phyloP scores from a whole-genome alignment of 2,888 invertebrate genomes.

The Allolobophora icterica region DNA sequence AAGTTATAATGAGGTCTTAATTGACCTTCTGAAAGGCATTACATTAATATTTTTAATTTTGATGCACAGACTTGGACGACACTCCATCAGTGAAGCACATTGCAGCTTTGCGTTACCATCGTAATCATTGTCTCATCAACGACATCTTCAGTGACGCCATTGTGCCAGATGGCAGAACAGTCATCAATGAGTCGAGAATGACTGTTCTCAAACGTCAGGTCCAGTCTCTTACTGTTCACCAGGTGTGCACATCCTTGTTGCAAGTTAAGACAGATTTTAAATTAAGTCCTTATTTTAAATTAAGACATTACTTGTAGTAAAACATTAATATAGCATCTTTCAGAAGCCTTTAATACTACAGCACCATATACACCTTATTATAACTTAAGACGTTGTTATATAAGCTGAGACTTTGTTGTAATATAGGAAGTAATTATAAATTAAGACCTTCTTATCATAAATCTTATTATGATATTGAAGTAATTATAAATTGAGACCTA shows the following conservation, averaged over 20 bases:
- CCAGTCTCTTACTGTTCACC: slow-evolving; percentile 90
- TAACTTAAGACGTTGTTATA: too few relatives aligned
- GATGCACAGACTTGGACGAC: slow-evolving; percentile 76
- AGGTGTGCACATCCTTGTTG: slow-evolving; percentile 44
- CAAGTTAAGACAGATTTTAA: background rate
- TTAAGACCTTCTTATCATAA: too few relatives aligned
- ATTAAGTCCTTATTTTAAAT: background rate
- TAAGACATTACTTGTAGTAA: too few relatives aligned
- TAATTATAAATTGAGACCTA: too few relatives aligned
- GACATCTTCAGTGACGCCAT: slow-evolving; percentile 96
- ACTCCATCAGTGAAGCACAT: slow-evolving; percentile 93
- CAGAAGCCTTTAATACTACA: too few relatives aligned
- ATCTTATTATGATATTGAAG: too few relatives aligned
- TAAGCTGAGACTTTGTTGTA: too few relatives aligned
- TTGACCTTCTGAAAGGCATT: too few relatives aligned
- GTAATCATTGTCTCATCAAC: slow-evolving; percentile 95
- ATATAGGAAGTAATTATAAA: too few relatives aligned
- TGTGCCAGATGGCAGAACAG: slow-evolving; percentile 94
- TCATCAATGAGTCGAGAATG: slow-evolving; percentile 82
- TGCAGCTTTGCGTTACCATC: slow-evolving; percentile 88
- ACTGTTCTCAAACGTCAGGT: slow-evolving; percentile 90
- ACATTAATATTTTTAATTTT: background rate
- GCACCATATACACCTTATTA: too few relatives aligned
- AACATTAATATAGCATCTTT: too few relatives aligned
- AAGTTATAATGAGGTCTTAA: too few relatives aligned